Evolutionary conservation across 1,140 invertebrate genomes (phyloP).

Genomic region (Choristoneura fumiferana): DNA sequence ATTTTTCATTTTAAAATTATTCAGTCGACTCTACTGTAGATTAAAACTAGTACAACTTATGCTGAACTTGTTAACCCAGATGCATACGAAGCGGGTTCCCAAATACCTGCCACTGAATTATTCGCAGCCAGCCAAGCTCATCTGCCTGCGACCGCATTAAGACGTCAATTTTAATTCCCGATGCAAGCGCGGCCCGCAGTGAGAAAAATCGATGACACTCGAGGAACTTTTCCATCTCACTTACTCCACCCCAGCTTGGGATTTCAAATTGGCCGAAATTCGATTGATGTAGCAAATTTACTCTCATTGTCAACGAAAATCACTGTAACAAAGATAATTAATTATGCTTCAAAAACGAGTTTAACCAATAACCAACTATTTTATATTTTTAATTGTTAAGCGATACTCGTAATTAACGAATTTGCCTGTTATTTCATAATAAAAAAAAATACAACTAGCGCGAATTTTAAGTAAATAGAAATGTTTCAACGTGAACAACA

Average conservation of each 20-base stretch:
- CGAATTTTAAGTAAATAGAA: too few relatives aligned
- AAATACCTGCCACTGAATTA: constrained; percentile 14
- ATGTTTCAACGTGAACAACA: too few relatives aligned
- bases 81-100: neutral
- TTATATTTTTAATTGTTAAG: too few relatives aligned
- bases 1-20: too few relatives aligned
- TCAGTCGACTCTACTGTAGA: too few relatives aligned
- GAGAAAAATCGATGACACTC: constrained; percentile 14
- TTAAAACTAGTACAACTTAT: too few relatives aligned
- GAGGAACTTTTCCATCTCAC: constrained; percentile 16
- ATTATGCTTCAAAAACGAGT: too few relatives aligned
- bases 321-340: too few relatives aligned
- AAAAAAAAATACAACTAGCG: too few relatives aligned
- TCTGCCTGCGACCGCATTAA: constrained; percentile 16
- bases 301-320: neutral
- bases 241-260: constrained; percentile 1
- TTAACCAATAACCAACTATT: too few relatives aligned
- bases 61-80: constrained; percentile 9
- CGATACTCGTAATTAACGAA: too few relatives aligned
- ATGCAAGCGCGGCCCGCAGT: neutral
- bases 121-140: constrained; percentile 1
- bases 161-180: constrained; percentile 18
- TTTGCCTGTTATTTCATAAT: too few relatives aligned
- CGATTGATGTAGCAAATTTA: neutral
- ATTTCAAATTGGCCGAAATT: constrained; percentile 7